Evolutionary conservation across 2,113 vertebrate species (phyloP).

Genomic region (Prochilodus magdalenae): DNA sequence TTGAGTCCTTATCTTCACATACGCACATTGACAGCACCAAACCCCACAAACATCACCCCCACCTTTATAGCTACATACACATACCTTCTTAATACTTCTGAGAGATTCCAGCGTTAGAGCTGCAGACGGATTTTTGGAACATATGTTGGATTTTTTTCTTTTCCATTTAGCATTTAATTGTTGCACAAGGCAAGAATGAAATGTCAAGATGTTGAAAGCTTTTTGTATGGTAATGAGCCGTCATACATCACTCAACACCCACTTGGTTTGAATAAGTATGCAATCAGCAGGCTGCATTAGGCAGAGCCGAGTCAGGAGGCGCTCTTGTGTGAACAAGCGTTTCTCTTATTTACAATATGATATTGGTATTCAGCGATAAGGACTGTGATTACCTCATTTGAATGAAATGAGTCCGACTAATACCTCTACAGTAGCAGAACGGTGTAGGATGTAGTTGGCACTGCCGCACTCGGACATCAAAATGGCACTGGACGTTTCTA

Average conservation of each 20-base stretch:
- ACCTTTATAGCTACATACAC: conserved; percentile 35
- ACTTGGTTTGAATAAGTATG: conserved; percentile 72
- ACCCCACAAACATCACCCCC: conserved; percentile 41
- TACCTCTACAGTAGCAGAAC: conserved; percentile 3
- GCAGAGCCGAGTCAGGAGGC: conserved; percentile 70
- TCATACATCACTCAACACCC: conserved; percentile 62
- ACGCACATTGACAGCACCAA: conserved; percentile 69
- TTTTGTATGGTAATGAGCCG: conserved; percentile 49
- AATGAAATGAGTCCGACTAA: conserved; percentile 62
- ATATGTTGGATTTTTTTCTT: not conserved
- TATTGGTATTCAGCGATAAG: conserved; percentile 62
- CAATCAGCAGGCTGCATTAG: conserved; percentile 73
- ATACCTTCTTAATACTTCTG: not conserved
- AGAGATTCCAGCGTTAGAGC: not conserved
- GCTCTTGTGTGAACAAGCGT: conserved; percentile 61
- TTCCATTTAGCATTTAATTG: conserved; percentile 38
- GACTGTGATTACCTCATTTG: conserved; percentile 64
- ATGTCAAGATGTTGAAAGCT: conserved; percentile 14
- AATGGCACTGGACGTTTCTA: not conserved
- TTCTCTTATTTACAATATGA: conserved; percentile 66
- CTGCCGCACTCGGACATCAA: not conserved
- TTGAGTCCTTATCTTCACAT: conserved; percentile 71
- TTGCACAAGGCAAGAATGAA: conserved; percentile 3
- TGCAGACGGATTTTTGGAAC: not conserved
- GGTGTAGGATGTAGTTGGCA: not conserved